Percentiles rank a stretch among this genome's conserved stretches.
Conservation (phyloP, 2,888 invertebrate species). For the Mythimna albipuncta region DNA sequence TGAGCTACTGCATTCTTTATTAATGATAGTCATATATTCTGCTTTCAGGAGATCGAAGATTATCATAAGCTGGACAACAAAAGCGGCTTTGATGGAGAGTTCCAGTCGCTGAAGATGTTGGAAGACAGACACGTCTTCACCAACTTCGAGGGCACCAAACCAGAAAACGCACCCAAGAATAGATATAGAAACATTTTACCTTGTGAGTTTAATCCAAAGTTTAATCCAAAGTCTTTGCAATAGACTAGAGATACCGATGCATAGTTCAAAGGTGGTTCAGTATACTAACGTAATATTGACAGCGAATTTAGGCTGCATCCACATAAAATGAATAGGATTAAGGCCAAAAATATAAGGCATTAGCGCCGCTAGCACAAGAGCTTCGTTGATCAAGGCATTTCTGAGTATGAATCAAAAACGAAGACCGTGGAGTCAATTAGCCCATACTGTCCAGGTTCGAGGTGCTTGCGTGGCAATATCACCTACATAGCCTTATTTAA, state of each 20-base stretch:
- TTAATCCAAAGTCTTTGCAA: background rate
- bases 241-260: no score
- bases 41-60: conserved; percentile 75
- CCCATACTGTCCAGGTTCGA: background rate
- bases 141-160: conserved; percentile 96
- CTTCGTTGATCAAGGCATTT: background rate
- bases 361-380: no score
- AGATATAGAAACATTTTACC: conserved; percentile 99
- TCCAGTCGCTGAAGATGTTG: conserved; percentile 97
- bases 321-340: background rate
- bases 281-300: background rate
- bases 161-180: conserved; percentile 97
- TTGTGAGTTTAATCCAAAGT: conserved; percentile 83
- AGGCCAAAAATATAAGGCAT: no score
- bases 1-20: background rate
- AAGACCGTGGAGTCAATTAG: no score
- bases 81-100: conserved; percentile 97
- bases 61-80: conserved; percentile 69
- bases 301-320: background rate
- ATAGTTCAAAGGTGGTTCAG: background rate
- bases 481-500: background rate
- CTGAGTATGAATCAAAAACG: background rate
- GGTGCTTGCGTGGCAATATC: background rate
- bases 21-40: background rate
- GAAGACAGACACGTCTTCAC: conserved; percentile 97